These are phyloP conservation scores for Drosophila gaucha DNA, from an alignment of 2,888 invertebrate species.

Conservation along the genomic window DNA sequence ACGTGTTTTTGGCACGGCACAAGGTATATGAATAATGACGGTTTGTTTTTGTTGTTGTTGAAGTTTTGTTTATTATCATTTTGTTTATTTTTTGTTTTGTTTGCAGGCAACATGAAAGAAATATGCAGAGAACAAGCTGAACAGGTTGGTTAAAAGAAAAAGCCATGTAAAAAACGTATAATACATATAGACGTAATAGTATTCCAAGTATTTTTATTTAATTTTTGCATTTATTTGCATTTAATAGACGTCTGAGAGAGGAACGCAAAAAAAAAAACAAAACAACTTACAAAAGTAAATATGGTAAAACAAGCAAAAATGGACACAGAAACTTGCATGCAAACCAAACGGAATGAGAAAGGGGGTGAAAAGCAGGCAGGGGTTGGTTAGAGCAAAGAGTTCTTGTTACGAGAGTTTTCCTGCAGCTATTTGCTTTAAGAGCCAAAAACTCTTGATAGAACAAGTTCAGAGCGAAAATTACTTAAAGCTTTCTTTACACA, in stretches of 20 bases:
- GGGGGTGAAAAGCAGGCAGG: background rate
- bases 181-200: conserved; percentile 51
- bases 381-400: background rate
- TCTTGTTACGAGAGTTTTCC: conserved; percentile 8
- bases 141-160: conserved; percentile 36
- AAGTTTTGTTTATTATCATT: conserved; percentile 52
- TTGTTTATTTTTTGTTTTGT: conserved; percentile 47
- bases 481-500: background rate
- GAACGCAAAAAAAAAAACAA: conserved; percentile 28
- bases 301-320: conserved; percentile 39
- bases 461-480: background rate
- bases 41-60: conserved; percentile 34
- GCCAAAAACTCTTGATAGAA: background rate
- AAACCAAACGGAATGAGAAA: conserved; percentile 8
- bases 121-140: conserved; percentile 57
- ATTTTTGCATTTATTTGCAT: conserved; percentile 69
- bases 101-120: conserved; percentile 59
- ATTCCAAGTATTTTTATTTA: conserved; percentile 70
- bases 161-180: conserved; percentile 44
- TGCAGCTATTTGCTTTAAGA: conserved; percentile 33
- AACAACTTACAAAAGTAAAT: conserved; percentile 34
- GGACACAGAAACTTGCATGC: conserved; percentile 63
- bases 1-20: conserved; percentile 44
- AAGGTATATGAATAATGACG: conserved; percentile 59
- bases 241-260: conserved; percentile 40